Evolutionary conservation across 2,888 invertebrate genomes (phyloP), one percentile per base, ranked within the genome.

Genomic region (Agrotis segetum): DNA sequence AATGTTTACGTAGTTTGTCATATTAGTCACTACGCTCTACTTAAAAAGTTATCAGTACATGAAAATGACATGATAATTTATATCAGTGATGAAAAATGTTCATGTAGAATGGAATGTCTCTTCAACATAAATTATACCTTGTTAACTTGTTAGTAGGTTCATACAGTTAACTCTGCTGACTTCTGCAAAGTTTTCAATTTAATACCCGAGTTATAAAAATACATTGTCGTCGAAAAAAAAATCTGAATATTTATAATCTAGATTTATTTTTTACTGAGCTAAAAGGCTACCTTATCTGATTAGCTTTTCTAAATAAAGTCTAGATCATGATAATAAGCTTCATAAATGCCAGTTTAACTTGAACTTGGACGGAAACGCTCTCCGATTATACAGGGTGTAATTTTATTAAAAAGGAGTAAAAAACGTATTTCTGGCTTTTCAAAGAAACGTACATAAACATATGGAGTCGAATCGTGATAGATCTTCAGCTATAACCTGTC

Each of bases 401-500:
- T 21, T 34, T 21, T 16, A 24, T 17, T 46, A 49, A 52, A 40
- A 19, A 16, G 3, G 5, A 44, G n/a, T 62, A 13, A 29, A 71
- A 40, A 59, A 50, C n/a, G 56, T 62, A 66, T 46, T 50, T 49
- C 11, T 46, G 53, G 16, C 17, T 73, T 77, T 74, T 53, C 64
- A 50, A 49, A 56, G 67, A 63, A 79, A 21, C 14, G 7, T n/a
- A 40, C 21, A 16, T 67, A 61, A 73, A 71, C 76, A 78, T 72
- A 59, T 11, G 61, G 65, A 82, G 71, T 60, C 47, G 63, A 71
- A 72, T 77, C 62, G 56, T 68, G 80, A 79, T 75, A 78, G 78
- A 83, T 83, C 77, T 75, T 71, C 59, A 81, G 83, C 85, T 84
- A 85, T 84, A 84, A 86, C 86, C 79, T 88, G 87, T 88, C 87